These are phyloP conservation scores for Drosophila lini DNA, from an alignment of 1,140 invertebrate genomes.

Conservation along the genomic window DNA sequence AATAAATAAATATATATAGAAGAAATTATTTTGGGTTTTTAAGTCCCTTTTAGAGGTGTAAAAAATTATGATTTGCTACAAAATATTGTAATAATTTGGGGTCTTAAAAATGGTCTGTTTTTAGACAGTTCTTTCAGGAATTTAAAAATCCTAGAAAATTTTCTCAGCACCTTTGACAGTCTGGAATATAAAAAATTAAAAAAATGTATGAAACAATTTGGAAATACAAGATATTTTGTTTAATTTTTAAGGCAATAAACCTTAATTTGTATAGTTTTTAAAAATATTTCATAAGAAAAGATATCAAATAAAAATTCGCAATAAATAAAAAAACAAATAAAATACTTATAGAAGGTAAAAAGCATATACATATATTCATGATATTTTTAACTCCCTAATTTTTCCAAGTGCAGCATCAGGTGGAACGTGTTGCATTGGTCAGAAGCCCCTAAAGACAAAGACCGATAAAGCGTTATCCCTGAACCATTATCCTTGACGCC, in stretches of 20 bases:
- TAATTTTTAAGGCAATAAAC: too few species aligned
- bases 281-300: not conserved
- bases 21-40: too few species aligned
- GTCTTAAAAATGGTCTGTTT: too few species aligned
- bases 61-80: too few species aligned
- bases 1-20: not conserved
- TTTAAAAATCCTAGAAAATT: too few species aligned
- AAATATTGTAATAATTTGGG: too few species aligned
- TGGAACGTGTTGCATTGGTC: conserved; percentile 70
- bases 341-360: not conserved
- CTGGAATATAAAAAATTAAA: too few species aligned
- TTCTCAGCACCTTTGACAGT: too few species aligned
- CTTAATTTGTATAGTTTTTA: not conserved
- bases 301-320: not conserved
- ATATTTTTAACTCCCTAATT: not conserved
- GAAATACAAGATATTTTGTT: too few species aligned
- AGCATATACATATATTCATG: not conserved
- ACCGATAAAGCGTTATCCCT: conserved; percentile 59
- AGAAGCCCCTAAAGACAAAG: conserved; percentile 53
- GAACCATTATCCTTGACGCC: conserved; percentile 64
- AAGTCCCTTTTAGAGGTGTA: too few species aligned
- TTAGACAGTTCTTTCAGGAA: too few species aligned
- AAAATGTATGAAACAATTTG: too few species aligned
- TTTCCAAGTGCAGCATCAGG: conserved; percentile 22
- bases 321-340: not conserved